Percentiles rank a stretch among this genome's conserved stretches.
Evolutionary conservation across 2,888 invertebrate species (phyloP).

Genomic region (Amorpha juglandis): DNA sequence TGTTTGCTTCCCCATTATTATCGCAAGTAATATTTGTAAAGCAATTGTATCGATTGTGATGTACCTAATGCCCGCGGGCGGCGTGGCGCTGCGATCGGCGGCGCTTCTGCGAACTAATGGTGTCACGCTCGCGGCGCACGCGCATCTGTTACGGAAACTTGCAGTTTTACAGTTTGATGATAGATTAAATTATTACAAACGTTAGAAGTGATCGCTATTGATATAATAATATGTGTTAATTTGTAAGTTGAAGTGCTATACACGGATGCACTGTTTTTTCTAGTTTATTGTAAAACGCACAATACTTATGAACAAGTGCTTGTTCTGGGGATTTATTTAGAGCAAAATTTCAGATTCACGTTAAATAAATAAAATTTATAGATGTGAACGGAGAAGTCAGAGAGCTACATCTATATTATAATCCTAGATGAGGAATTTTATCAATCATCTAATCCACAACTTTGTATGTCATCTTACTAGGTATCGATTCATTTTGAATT

Average conservation of each 20-base stretch:
- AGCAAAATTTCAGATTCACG: too few relatives aligned
- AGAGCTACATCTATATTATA: too few relatives aligned
- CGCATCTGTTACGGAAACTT: constrained; percentile 38
- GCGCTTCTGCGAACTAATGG: constrained; percentile 59
- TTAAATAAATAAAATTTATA: too few relatives aligned
- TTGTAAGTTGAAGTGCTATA: background rate
- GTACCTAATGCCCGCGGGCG: constrained; percentile 39
- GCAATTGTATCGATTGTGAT: constrained; percentile 11
- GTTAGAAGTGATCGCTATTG: constrained; percentile 1
- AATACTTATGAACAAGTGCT: too few relatives aligned
- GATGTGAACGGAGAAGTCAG: too few relatives aligned
- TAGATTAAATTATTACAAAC: constrained; percentile 2
- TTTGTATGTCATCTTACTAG: too few relatives aligned
- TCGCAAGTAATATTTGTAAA: constrained; percentile 4
- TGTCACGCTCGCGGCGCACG: constrained; percentile 53
- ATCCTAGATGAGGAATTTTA: too few relatives aligned
- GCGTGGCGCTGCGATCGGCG: constrained; percentile 50
- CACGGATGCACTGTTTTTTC: too few relatives aligned
- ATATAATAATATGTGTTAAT: constrained; percentile 1
- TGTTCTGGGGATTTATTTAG: too few relatives aligned
- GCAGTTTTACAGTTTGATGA: constrained; percentile 33
- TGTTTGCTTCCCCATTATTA: constrained; percentile 7
- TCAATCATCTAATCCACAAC: too few relatives aligned
- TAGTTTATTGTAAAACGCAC: too few relatives aligned
- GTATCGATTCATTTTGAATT: too few relatives aligned